Percentiles rank a stretch among this genome's conserved stretches.
phyloP scores from a whole-genome alignment of 2,888 invertebrate species.

The Morpho achilles region DNA sequence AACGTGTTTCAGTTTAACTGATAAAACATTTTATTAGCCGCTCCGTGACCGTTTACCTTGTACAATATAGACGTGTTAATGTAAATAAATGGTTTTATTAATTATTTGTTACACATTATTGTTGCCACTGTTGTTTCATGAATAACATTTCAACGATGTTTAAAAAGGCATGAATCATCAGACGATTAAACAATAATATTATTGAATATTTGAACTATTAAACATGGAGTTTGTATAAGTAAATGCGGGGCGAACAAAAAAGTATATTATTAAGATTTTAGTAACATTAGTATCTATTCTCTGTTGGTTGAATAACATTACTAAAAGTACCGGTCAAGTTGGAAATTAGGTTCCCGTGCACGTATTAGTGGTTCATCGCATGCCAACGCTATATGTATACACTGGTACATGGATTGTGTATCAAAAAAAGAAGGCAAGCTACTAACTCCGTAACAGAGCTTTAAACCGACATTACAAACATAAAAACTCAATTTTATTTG shows the following conservation, averaged over 20 bases:
- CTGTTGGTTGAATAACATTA: conserved; percentile 26
- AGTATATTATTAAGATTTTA: too few species aligned
- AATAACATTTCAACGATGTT: conserved; percentile 3
- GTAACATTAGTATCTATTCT: conserved; percentile 20
- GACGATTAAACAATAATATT: conserved; percentile 8
- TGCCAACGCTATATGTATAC: conserved; percentile 18
- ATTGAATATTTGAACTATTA: conserved; percentile 12
- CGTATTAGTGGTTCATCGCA: conserved; percentile 22
- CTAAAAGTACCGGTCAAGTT: conserved; percentile 25
- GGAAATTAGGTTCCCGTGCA: conserved; percentile 16
- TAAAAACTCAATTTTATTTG: too few species aligned
- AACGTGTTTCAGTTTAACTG: too few species aligned
- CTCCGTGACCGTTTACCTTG: background rate
- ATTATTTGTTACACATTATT: too few species aligned
- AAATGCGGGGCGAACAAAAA: too few species aligned
- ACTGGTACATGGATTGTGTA: conserved; percentile 3
- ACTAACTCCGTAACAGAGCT: too few species aligned
- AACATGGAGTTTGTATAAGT: background rate
- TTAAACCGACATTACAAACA: too few species aligned
- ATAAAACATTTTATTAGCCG: too few species aligned
- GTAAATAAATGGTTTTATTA: too few species aligned
- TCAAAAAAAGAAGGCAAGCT: too few species aligned
- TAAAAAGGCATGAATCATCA: conserved; percentile 1
- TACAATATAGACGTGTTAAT: background rate
- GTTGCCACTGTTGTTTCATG: background rate